Percentiles rank a stretch among this genome's conserved stretches.
phyloP scores from a whole-genome alignment of 1,140 invertebrate species.

The Sminthurides bifidus region DNA sequence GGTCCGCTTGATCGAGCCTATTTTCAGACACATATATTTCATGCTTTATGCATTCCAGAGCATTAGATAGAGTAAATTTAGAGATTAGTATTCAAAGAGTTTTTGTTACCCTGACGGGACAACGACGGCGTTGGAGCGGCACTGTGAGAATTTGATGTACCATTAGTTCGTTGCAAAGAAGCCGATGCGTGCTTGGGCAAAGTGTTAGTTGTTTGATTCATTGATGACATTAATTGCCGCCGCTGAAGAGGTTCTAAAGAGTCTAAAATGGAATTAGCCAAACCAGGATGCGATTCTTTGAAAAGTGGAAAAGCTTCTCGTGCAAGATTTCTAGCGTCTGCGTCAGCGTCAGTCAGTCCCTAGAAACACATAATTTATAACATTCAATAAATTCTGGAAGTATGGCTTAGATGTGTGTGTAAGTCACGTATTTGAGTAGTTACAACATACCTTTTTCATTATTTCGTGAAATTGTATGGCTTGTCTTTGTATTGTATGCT shows the following conservation, averaged over 20 bases:
- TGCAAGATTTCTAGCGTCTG: slow-evolving; percentile 19
- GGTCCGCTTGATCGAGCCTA: slow-evolving; percentile 23
- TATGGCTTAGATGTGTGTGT: too few relatives aligned
- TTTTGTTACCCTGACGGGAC: slow-evolving; percentile 17
- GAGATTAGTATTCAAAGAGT: neutral
- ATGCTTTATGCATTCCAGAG: neutral
- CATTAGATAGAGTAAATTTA: neutral
- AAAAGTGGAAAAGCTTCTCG: slow-evolving; percentile 23
- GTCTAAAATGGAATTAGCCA: slow-evolving; percentile 18
- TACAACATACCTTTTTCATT: slow-evolving; percentile 27
- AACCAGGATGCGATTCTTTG: slow-evolving; percentile 15
- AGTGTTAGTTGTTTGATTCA: slow-evolving; percentile 10
- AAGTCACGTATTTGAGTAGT: too few relatives aligned
- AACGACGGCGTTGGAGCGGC: slow-evolving; percentile 12
- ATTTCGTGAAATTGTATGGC: slow-evolving; percentile 15
- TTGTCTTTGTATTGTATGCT: slow-evolving; percentile 18
- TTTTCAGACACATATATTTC: neutral
- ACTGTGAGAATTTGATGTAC: neutral
- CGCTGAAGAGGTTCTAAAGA: slow-evolving; percentile 21
- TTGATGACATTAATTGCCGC: slow-evolving; percentile 13
- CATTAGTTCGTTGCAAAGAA: slow-evolving; percentile 15
- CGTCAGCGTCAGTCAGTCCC: slow-evolving; percentile 27
- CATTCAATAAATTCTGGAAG: neutral
- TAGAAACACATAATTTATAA: neutral
- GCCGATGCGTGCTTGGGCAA: neutral